Percentiles rank a stretch among this genome's conserved stretches.
phyloP scores from a whole-genome alignment of 2,113 vertebrate genomes.

The Falcunculus frontatus region DNA sequence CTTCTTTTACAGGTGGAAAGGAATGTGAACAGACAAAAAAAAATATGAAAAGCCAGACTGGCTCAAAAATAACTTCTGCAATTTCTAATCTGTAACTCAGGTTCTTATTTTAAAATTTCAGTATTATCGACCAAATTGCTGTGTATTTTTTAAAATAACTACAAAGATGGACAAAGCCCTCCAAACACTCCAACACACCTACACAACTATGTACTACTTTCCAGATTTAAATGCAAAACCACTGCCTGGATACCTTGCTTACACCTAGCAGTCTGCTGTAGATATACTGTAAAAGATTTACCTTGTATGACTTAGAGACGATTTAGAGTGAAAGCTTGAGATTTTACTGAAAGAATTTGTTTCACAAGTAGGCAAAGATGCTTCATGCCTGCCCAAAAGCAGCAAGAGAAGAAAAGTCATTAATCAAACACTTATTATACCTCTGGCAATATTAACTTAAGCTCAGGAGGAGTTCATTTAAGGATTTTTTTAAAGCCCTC shows the following conservation, averaged over 20 bases:
- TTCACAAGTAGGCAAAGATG: neutral
- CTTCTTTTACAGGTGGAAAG: neutral
- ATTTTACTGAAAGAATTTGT: neutral
- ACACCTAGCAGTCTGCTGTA: neutral
- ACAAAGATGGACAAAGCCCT: neutral
- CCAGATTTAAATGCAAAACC: neutral
- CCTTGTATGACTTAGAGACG: constrained; percentile 1
- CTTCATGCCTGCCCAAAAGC: constrained; percentile 14
- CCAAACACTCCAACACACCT: neutral
- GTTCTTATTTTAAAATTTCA: neutral
- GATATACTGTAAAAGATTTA: neutral
- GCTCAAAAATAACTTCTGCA: neutral
- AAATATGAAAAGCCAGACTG: accelerated
- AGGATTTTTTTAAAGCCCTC: neutral
- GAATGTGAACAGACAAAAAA: neutral
- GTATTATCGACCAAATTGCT: neutral
- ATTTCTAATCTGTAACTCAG: neutral
- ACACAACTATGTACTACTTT: neutral
- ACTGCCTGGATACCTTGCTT: neutral
- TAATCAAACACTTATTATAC: neutral
- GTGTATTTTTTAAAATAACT: neutral
- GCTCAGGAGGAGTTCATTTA: neutral
- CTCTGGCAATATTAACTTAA: neutral
- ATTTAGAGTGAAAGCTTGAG: constrained; percentile 8
- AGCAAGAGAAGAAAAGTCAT: neutral